Conservation (phyloP, 2,113 vertebrate genomes). For the Bolborhynchus lineola region DNA sequence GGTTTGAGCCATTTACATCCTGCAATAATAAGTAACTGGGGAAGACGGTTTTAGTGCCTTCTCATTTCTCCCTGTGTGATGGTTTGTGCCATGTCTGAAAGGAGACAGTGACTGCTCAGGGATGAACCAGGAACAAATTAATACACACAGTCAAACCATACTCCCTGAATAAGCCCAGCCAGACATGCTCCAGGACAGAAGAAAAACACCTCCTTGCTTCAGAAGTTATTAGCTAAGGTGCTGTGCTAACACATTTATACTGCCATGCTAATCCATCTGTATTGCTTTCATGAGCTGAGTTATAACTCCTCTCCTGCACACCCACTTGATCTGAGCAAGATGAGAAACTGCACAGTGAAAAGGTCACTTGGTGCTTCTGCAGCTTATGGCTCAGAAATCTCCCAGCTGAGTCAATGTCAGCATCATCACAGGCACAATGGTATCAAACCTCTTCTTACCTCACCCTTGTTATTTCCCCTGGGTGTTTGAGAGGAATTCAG, state of each 20-base stretch:
- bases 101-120: background rate
- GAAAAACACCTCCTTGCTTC: background rate
- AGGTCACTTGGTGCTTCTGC: fast-evolving
- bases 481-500: background rate
- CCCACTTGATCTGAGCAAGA: background rate
- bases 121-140: background rate
- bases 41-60: background rate
- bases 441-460: background rate
- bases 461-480: background rate
- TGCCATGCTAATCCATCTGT: background rate
- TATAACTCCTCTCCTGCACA: background rate
- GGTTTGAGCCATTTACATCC: background rate
- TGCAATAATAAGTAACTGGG: background rate
- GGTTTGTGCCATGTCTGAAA: background rate
- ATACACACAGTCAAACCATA: fast-evolving
- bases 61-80: background rate
- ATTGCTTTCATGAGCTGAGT: background rate
- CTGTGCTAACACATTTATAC: background rate
- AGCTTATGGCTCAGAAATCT: background rate
- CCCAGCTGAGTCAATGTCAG: fast-evolving
- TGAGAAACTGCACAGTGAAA: background rate
- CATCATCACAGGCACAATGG: background rate
- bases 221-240: background rate
- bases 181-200: background rate
- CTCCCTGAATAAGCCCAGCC: background rate